phyloP scores from a whole-genome alignment of 1,140 invertebrate genomes.

The Caenorhabditis tropicalis region DNA sequence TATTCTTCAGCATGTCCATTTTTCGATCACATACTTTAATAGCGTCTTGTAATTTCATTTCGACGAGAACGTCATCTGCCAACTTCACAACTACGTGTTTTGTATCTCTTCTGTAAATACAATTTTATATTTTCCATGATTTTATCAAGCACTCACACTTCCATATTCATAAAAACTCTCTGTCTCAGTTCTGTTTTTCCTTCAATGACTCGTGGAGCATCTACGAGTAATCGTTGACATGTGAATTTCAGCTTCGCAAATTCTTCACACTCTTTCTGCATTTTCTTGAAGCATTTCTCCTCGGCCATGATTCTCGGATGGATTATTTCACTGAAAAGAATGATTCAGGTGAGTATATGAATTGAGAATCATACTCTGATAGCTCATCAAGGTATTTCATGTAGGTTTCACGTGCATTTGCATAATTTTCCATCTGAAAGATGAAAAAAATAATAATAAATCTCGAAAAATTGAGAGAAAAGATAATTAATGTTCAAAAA shows the following conservation, averaged over 20 bases:
- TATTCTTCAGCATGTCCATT: neutral
- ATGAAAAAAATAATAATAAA: too few species aligned
- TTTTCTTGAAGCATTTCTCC: slow-evolving; percentile 16
- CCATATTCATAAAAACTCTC: slow-evolving; percentile 22
- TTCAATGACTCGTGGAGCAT: neutral
- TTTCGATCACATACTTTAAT: slow-evolving; percentile 11
- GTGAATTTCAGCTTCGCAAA: slow-evolving; percentile 24
- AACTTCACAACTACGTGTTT: slow-evolving; percentile 11
- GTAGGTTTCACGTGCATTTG: neutral
- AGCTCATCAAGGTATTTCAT: neutral
- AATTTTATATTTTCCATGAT: neutral
- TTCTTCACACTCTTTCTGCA: slow-evolving; percentile 46
- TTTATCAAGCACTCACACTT: neutral
- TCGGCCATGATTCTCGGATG: neutral
- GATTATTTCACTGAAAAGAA: neutral
- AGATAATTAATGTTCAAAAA: too few species aligned
- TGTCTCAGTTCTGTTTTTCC: neutral
- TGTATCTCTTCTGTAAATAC: neutral
- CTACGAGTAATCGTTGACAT: neutral
- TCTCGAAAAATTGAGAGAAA: too few species aligned
- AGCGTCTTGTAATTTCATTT: neutral
- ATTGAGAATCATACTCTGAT: neutral
- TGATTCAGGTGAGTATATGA: neutral
- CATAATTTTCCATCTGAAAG: neutral
- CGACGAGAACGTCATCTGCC: neutral